A percentile compares a stretch with the other conserved stretches of the same genome.
Evolutionary conservation across 2,113 vertebrate genomes (phyloP).

Genomic region (Pogonocichla stellata): DNA sequence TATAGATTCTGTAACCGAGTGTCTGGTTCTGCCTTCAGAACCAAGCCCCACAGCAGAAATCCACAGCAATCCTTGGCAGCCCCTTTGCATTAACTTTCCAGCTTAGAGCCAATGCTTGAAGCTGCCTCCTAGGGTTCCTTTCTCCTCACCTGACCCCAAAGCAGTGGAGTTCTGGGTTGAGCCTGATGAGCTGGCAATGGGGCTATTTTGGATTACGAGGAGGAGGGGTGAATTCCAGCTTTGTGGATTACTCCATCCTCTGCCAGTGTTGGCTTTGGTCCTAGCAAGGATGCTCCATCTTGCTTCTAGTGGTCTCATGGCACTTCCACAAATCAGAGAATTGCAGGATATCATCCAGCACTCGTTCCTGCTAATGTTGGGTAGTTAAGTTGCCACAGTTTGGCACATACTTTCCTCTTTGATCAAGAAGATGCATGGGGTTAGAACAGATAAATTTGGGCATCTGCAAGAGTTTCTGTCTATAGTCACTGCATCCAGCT

Average conservation of each 20-base stretch:
- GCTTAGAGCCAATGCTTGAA: fast-evolving
- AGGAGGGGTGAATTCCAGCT: neutral
- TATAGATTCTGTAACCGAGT: neutral
- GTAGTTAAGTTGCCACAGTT: fast-evolving
- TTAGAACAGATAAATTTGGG: neutral
- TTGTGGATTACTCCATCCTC: neutral
- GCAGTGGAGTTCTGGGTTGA: neutral
- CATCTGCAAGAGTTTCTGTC: neutral
- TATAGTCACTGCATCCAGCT: neutral
- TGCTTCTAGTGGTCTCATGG: neutral
- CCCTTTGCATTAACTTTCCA: neutral
- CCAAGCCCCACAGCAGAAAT: neutral
- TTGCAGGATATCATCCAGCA: neutral
- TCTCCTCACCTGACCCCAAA: neutral
- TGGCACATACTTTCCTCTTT: neutral
- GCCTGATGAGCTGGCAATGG: fast-evolving
- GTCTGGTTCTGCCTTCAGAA: neutral
- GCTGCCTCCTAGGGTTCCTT: fast-evolving
- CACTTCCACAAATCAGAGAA: neutral
- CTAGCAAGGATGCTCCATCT: neutral
- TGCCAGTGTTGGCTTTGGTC: neutral
- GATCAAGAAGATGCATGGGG: neutral
- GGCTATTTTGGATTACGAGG: conserved; percentile 18
- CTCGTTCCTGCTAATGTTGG: neutral
- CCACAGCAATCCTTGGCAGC: neutral